Conservation (phyloP, 2,113 vertebrate species). For the Copsychus sechellarum region DNA sequence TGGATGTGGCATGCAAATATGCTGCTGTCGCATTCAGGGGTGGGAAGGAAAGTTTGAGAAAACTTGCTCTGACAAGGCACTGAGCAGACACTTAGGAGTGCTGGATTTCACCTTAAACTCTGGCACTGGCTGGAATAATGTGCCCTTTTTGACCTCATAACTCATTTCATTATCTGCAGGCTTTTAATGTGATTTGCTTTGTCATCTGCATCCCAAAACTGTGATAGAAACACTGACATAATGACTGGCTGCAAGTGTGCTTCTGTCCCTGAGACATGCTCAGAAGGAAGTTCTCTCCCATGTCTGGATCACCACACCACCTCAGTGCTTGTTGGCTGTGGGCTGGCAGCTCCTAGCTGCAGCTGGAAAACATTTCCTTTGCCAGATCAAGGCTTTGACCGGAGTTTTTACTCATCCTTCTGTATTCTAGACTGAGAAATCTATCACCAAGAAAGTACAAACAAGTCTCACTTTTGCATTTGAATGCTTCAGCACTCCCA, state of each 20-base stretch:
- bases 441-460: background rate
- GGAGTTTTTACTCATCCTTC: background rate
- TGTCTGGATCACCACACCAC: rapidly evolving
- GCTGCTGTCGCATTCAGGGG: rapidly evolving
- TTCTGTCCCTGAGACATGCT: background rate
- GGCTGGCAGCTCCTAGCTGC: background rate
- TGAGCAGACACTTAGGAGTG: background rate
- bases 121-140: background rate
- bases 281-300: background rate
- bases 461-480: background rate
- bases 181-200: background rate
- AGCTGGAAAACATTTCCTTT: background rate
- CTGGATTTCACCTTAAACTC: background rate
- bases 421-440: background rate
- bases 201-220: background rate
- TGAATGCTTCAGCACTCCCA: background rate
- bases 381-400: background rate
- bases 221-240: background rate
- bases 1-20: background rate
- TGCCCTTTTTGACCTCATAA: background rate
- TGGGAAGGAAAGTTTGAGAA: background rate
- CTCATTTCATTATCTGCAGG: background rate
- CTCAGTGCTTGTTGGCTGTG: background rate
- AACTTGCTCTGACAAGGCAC: background rate
- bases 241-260: background rate